Conservation (phyloP, 2,797 vertebrate genomes). For the Alectoris magna region DNA sequence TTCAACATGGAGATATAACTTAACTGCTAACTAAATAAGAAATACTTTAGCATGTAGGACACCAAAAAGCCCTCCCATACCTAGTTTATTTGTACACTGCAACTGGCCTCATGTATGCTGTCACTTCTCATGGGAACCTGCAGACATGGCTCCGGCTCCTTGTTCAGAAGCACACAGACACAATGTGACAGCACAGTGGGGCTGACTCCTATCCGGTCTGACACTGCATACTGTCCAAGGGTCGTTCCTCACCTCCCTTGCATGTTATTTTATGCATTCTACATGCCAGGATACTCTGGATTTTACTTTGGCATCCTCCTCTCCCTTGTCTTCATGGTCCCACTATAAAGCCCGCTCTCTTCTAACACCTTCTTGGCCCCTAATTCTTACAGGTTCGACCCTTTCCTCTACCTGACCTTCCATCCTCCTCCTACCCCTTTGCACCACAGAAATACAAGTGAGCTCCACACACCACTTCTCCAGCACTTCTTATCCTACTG, state of each 20-base stretch:
- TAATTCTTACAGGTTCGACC: accelerated
- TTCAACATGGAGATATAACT: not conserved
- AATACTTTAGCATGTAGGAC: accelerated
- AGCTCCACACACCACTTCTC: accelerated
- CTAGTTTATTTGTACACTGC: accelerated
- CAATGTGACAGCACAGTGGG: accelerated
- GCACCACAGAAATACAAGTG: accelerated
- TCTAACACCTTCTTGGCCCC: not conserved
- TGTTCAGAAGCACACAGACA: accelerated
- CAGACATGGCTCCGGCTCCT: not conserved
- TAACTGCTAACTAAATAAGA: not conserved
- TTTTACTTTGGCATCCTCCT: not conserved
- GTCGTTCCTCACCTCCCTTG: accelerated
- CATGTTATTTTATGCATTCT: not conserved
- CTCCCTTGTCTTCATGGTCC: no score
- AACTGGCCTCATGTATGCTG: accelerated
- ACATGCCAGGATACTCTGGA: accelerated
- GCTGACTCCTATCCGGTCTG: not conserved
- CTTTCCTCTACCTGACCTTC: no score
- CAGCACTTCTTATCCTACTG: accelerated
- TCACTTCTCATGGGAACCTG: not conserved
- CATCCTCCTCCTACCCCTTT: not conserved
- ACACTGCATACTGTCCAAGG: not conserved
- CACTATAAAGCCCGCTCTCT: not conserved
- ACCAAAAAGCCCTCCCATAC: not conserved